Percentiles rank a stretch among this genome's conserved stretches.
Evolutionary conservation across 2,113 vertebrate species (phyloP).

Genomic region (Epinephelus cyanopodus): DNA sequence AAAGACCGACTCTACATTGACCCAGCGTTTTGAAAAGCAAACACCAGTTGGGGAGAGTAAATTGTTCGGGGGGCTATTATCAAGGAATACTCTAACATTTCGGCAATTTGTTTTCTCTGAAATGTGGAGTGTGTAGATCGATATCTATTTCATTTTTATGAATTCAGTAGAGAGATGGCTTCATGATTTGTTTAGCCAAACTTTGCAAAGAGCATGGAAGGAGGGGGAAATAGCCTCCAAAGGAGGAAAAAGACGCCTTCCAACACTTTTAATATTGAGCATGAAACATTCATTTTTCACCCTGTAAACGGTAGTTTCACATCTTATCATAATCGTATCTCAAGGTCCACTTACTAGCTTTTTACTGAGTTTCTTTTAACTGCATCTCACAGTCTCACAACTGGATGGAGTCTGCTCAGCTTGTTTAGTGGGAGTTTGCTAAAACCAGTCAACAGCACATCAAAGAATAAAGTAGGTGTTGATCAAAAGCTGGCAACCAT

Average conservation of each 20-base stretch:
- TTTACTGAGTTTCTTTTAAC: not conserved
- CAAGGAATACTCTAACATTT: not conserved
- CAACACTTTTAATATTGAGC: not conserved
- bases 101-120: slow-evolving; percentile 22
- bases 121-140: slow-evolving; percentile 4
- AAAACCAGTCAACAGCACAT: not conserved
- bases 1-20: not conserved
- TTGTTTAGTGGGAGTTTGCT: not conserved
- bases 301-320: not conserved
- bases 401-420: not conserved
- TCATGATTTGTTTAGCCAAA: slow-evolving; percentile 13
- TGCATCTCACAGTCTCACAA: not conserved
- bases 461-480: not conserved
- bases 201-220: not conserved
- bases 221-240: not conserved
- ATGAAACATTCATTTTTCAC: not conserved
- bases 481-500: not conserved
- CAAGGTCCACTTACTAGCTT: not conserved
- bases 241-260: not conserved
- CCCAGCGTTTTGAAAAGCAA: not conserved
- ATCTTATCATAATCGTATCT: not conserved
- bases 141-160: slow-evolving; percentile 35
- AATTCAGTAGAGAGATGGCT: slow-evolving; percentile 2
- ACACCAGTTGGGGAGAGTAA: not conserved
- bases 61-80: not conserved